Evolutionary conservation across 1,140 invertebrate genomes (phyloP), one percentile per base, ranked within the genome.

Genomic region (Bombus pyrosoma): DNA sequence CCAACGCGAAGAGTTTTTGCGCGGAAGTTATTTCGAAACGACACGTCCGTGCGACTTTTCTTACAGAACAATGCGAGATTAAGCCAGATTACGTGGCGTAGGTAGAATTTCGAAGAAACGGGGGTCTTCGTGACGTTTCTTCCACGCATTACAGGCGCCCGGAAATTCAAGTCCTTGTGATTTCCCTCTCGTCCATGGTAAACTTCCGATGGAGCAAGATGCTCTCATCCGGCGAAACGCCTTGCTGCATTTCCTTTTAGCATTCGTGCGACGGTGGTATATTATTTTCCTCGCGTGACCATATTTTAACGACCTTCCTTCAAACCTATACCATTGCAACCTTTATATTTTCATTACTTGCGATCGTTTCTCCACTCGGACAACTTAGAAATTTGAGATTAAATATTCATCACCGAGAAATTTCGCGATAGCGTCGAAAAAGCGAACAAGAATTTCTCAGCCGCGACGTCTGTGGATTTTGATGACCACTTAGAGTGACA

Each of bases 181-280:
- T 43, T 64, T 78, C 39, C 32, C 39, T 78, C 64, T 66, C 39
- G 66, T 78, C 76, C 41, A 43, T n/a, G 59, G 10, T n/a, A 43
- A 78, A 78, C 18, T 64, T 77, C 57, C 75, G 28, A 77, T 77
- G 37, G 28, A 32, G 18, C 9, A 18, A 22, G 47, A 53, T 18
- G 47, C 18, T 53, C 47, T 22, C 18, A 22, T 53, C 47, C 47
- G 47, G 47, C 18, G 47, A 53, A 22, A 53, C 47, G n/a, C 10
- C 57, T 41, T 41, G 37, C 28, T 22, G 57, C 57, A 41, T 77
- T 64, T 62, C 57, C 57, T 32, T 77, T 77, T 28, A 28, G 37
- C 15, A 77, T 41, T 18, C 18, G 6, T 9, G 8, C 18, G 53
- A 57, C 32, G 37, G 0, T 28, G 37, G 57, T 25, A 77, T 77